Base-by-base conservation (phyloP, 2,797 vertebrate species). In the Manis pentadactyla region DNA sequence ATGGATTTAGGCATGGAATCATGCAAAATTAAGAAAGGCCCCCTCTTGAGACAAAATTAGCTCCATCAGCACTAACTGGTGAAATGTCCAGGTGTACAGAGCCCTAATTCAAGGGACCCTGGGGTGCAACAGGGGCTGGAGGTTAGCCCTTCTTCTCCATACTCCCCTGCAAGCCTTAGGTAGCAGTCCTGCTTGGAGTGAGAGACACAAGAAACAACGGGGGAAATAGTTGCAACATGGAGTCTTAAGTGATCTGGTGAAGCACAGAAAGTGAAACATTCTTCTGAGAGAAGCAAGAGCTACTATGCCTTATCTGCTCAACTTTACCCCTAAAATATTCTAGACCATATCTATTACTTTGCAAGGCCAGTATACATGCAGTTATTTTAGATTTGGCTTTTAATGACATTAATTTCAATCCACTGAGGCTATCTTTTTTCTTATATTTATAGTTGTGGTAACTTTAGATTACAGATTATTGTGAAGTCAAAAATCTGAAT, bases 391-490 rank as follows among this genome's bases (percentile, higher is more conserved):
- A 90, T 18, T 39, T 94, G 68, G 64, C 34, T 95, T 77, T 87
- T 42, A 86, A 78, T 39, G 64, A 64, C 61, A 82, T 87, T 95
- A 71, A 82, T 85, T 91, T 82, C 68, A 94, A 83, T 66, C n/a
- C 21, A 75, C 27, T 18, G 27, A 71, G 27, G 63, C 31, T 79
- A 39, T 83, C 34, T 74, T 86, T 90, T 49, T 73, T 87, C 37
- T 59, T 57, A 46, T 68, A 69, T 92, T 93, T 90, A 53, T 27
- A 78, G n/a, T 55, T 96, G 77, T 82, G 18, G 5, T 31, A 73
- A 88, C 74, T 90, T 93, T 92, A 84, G 59, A 78, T 78, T 95
- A 83, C 11, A 94, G 73, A 96, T 39, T 94, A 55, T 46, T 91
- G 10, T 64, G 39, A 95, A 95, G 49, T 19, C 49, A 34, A 95